Base-by-base conservation (phyloP, 2,888 invertebrate species). In the Dicyrtoma fusca region DNA sequence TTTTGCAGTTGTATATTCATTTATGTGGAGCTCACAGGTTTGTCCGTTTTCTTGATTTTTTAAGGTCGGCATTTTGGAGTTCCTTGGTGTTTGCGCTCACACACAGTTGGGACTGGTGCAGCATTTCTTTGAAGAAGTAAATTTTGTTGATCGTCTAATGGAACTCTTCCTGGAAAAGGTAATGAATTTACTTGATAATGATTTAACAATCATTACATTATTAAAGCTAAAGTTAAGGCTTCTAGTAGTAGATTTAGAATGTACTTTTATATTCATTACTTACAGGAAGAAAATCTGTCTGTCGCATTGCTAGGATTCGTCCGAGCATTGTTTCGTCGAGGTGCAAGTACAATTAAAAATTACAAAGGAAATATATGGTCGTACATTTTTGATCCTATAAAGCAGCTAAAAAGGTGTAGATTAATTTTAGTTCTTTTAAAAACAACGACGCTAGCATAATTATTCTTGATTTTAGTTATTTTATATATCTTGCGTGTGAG, bases 41-140 rank as follows among this genome's bases (percentile, higher is more conserved):
- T 49, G 5, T 19, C 49, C 49, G 21, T 17, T 17, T 34, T 34
- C 34, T 51, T 42, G 23, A 42, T 34, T 47, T 14, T 57, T 25
- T 71, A 42, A 79, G 75, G 74, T 78, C 11, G 76, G 77, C 8
- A 74, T 78, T 26, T 63, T 80, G 42, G 80, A 79, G 8, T 80
- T 79, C 45, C 69, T 80, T 14, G 74, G 77, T n/a, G 74, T 80
- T 2, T 76, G 78, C 53, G 74, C 75, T 34, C 79, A 80, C 26
- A 76, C 78, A 1, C 80, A 80, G 70, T 65, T 73, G 19, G 78
- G 79, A 0, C 73, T 78, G 13, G 76, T 79, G 14, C 74, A 79
- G 49, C 74, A 74, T 62, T 74, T 76, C 61, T 69, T 76, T 49
- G 65, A 72, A n/a, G 74, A 74, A 6, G 61, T 71, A 45, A 51